Percentiles rank a stretch among this genome's conserved stretches.
Evolutionary conservation across 2,888 invertebrate genomes (phyloP).

Genomic region (Drosophila macrothrix): DNA sequence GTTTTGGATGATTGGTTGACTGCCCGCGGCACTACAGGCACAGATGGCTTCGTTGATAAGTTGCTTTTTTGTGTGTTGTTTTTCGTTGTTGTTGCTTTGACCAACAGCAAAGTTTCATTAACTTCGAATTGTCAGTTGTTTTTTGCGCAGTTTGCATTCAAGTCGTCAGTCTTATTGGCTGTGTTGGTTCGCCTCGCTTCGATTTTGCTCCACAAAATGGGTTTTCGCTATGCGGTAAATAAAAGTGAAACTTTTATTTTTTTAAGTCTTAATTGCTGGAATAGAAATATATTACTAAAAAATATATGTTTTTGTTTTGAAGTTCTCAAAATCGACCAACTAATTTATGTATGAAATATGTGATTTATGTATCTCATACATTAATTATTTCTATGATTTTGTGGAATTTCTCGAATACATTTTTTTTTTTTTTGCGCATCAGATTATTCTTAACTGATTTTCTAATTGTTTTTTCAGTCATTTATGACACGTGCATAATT

Average conservation of each 20-base stretch:
- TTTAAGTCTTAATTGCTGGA: too few species aligned
- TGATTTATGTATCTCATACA: neutral
- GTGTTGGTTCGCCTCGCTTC: neutral
- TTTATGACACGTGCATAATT: neutral
- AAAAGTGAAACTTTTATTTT: neutral
- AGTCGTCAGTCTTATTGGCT: neutral
- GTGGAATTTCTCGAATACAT: neutral
- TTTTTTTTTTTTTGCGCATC: neutral
- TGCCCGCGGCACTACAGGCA: neutral
- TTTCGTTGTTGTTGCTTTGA: neutral
- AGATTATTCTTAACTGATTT: neutral
- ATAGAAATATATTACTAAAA: too few species aligned
- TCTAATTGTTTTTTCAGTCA: neutral
- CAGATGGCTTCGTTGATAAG: conserved; percentile 7
- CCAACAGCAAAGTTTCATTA: neutral
- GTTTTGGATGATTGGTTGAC: neutral
- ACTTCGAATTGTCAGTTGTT: conserved; percentile 1
- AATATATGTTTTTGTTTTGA: neutral
- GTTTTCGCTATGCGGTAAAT: conserved; percentile 7
- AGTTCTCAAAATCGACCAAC: neutral
- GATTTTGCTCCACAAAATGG: neutral
- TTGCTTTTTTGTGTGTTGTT: neutral
- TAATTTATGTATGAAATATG: neutral
- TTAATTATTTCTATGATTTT: neutral
- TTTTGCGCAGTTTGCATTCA: conserved; percentile 3